Conservation (phyloP, 92 coral and sea anemone genomes). For the Porites rus region DNA sequence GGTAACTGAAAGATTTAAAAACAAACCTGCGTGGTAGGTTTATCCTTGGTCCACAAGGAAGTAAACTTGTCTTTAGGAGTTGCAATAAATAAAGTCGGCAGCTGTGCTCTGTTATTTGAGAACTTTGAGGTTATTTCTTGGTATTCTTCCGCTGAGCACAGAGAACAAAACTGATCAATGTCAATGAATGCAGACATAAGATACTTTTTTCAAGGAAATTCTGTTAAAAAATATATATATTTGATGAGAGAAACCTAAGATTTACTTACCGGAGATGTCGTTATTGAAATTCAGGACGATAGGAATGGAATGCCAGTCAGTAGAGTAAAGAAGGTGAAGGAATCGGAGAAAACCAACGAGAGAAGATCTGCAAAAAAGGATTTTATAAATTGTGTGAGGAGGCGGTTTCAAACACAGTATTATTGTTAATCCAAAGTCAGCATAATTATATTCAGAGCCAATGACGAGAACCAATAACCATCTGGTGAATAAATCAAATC, state of each 20-base stretch:
- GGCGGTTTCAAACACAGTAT: too few relatives aligned
- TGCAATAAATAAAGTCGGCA: slow-evolving; percentile 89
- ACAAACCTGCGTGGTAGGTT: slow-evolving; percentile 81
- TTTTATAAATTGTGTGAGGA: too few relatives aligned
- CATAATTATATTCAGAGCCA: too few relatives aligned
- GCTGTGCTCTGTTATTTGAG: slow-evolving; percentile 76
- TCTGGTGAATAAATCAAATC: too few relatives aligned
- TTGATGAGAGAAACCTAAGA: neutral
- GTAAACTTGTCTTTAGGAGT: slow-evolving; percentile 86
- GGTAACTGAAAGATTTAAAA: neutral
- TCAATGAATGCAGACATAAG: too few relatives aligned
- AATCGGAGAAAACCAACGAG: slow-evolving; percentile 88
- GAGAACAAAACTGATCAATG: neutral
- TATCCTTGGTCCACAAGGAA: slow-evolving; percentile 90
- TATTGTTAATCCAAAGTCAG: too few relatives aligned
- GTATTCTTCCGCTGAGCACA: slow-evolving; percentile 69
- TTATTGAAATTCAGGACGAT: slow-evolving; percentile 87
- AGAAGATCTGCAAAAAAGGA: slow-evolving; percentile 67
- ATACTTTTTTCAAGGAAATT: too few relatives aligned
- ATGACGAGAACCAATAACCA: too few relatives aligned
- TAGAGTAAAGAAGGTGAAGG: slow-evolving; percentile 76
- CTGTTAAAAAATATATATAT: neutral
- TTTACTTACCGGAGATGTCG: slow-evolving; percentile 78
- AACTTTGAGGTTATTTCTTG: slow-evolving; percentile 89
- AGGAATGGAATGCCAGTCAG: slow-evolving; percentile 88